Evolutionary conservation across 2,888 invertebrate species (phyloP).

Genomic region (Dioctria rufipes): DNA sequence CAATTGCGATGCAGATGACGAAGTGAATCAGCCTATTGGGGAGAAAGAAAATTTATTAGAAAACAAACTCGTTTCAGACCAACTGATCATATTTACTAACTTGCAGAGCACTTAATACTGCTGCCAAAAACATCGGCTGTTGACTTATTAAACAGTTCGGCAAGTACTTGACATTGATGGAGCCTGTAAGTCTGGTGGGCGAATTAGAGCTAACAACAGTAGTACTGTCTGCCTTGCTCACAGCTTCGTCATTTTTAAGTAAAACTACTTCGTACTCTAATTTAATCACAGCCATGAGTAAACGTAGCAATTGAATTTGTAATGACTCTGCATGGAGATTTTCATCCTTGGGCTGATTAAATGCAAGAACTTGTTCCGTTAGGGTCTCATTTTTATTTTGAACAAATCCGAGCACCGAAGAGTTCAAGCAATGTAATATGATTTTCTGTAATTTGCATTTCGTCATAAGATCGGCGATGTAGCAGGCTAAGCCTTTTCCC

Average conservation of each 20-base stretch:
- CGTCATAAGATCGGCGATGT: slow-evolving; percentile 81
- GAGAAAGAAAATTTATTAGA: neutral
- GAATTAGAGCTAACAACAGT: slow-evolving; percentile 61
- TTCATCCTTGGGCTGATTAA: slow-evolving; percentile 79
- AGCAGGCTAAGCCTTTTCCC: slow-evolving; percentile 82
- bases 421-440: slow-evolving; percentile 84
- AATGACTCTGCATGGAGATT: slow-evolving; percentile 79
- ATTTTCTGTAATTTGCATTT: slow-evolving; percentile 89
- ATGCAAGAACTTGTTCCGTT: slow-evolving; percentile 82
- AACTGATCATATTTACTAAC: slow-evolving; percentile 55
- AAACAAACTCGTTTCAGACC: neutral
- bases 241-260: slow-evolving; percentile 72
- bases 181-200: slow-evolving; percentile 67
- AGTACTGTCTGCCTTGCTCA: slow-evolving; percentile 59
- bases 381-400: slow-evolving; percentile 72
- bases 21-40: slow-evolving; percentile 74
- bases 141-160: slow-evolving; percentile 80
- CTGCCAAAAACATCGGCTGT: slow-evolving; percentile 87
- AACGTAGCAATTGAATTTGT: slow-evolving; percentile 78
- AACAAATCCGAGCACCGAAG: slow-evolving; percentile 76
- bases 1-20: slow-evolving; percentile 86
- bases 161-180: slow-evolving; percentile 74
- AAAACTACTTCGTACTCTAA: slow-evolving; percentile 80
- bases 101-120: slow-evolving; percentile 83
- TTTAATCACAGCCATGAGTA: slow-evolving; percentile 81